A percentile compares a stretch with the other conserved stretches of the same genome.
phyloP scores from a whole-genome alignment of 2,113 vertebrate genomes.

The Tachysurus fulvidraco region DNA sequence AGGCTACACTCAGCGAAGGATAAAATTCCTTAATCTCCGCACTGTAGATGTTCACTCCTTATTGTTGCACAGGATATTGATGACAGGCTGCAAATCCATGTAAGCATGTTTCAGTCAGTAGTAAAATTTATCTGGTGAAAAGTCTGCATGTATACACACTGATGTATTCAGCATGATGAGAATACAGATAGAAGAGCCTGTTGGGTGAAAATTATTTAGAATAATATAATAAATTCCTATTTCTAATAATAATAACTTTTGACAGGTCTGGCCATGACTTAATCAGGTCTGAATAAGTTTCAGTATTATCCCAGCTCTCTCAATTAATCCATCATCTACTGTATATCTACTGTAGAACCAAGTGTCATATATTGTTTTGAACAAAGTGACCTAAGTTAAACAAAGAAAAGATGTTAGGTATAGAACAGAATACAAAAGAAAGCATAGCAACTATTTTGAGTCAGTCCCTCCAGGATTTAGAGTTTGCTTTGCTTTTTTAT shows the following conservation, averaged over 20 bases:
- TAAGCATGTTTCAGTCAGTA: background rate
- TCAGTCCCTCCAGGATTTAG: too few species aligned
- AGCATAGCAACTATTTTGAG: too few species aligned
- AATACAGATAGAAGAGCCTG: background rate
- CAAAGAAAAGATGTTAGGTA: too few species aligned
- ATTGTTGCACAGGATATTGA: constrained; percentile 4
- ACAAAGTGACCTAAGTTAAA: too few species aligned
- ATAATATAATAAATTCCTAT: too few species aligned
- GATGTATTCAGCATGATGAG: background rate
- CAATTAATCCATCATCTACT: background rate
- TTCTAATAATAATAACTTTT: too few species aligned
- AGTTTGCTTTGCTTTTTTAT: too few species aligned
- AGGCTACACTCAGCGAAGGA: background rate
- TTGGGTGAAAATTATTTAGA: background rate
- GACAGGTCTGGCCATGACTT: background rate
- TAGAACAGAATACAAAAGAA: too few species aligned
- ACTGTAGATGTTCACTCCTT: background rate
- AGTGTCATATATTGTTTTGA: background rate
- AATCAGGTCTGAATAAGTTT: background rate
- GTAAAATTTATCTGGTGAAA: background rate
- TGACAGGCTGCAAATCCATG: background rate
- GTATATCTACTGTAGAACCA: background rate
- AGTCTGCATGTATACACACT: background rate
- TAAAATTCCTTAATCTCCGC: background rate
- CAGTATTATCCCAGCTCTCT: background rate